These are phyloP conservation scores for Pyrrhia umbra DNA, from an alignment of 2,888 invertebrate species.

Conservation along the genomic window DNA sequence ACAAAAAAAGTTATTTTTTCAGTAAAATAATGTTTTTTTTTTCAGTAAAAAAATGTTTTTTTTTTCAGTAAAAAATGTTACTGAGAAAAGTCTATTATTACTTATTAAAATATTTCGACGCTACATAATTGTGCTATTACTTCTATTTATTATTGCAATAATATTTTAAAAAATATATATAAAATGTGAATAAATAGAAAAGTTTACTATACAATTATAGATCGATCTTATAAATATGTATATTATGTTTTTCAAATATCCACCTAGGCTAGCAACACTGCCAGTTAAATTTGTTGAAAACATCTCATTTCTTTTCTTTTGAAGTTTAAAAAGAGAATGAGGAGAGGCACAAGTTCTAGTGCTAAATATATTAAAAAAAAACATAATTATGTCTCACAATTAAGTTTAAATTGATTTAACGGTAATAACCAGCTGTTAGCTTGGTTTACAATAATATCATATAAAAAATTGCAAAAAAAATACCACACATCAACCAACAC, in stretches of 20 bases:
- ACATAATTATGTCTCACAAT: no score
- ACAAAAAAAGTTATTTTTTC: no score
- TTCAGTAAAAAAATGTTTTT: background rate
- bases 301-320: no score
- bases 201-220: background rate
- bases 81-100: slow-evolving; percentile 12
- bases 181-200: slow-evolving; percentile 17
- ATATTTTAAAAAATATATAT: background rate
- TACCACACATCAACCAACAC: no score
- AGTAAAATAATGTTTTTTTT: background rate
- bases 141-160: slow-evolving; percentile 1
- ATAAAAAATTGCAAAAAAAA: no score
- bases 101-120: background rate
- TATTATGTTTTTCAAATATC: background rate
- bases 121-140: slow-evolving; percentile 42
- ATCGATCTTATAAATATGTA: background rate
- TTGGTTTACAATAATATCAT: no score
- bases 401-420: no score
- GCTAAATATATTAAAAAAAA: no score
- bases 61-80: background rate
- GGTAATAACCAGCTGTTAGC: no score
- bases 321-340: no score
- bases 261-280: background rate
- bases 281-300: no score
- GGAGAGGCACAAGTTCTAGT: no score